Evolutionary conservation across 2,113 vertebrate species (phyloP).

Genomic region (Illadopsis cleaveri): DNA sequence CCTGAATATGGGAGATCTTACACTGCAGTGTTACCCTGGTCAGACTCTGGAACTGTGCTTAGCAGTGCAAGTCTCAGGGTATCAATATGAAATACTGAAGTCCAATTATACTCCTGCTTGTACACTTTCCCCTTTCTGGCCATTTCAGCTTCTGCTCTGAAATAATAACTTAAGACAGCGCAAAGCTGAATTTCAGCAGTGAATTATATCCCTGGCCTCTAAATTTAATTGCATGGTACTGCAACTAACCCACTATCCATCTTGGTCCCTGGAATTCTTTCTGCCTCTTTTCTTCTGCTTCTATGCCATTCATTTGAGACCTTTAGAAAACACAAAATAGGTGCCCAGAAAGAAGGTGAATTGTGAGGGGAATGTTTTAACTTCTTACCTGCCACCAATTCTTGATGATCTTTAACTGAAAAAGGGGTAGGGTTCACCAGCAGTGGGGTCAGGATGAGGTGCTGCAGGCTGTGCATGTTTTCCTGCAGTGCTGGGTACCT

Average conservation of each 20-base stretch:
- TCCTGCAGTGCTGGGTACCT: neutral
- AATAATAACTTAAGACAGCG: neutral
- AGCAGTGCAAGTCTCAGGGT: slow-evolving; percentile 26
- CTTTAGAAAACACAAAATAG: neutral
- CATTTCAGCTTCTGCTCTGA: slow-evolving; percentile 30
- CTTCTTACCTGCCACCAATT: neutral
- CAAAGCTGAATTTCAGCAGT: slow-evolving; percentile 53
- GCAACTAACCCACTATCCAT: neutral
- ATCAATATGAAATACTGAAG: slow-evolving; percentile 50
- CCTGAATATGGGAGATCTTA: slow-evolving; percentile 19
- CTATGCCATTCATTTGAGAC: neutral
- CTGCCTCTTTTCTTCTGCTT: neutral
- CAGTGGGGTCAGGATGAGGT: neutral
- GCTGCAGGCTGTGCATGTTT: neutral
- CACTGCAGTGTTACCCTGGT: neutral
- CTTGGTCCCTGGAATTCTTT: neutral
- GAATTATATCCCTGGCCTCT: slow-evolving; percentile 46
- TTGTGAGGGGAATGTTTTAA: neutral
- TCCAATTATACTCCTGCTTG: slow-evolving; percentile 45
- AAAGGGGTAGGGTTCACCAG: neutral
- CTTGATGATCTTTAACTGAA: neutral
- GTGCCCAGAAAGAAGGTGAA: neutral
- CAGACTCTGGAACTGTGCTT: neutral
- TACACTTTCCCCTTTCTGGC: slow-evolving; percentile 32
- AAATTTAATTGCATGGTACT: slow-evolving; percentile 32